Evolutionary conservation across 1,140 invertebrate genomes (phyloP).

Genomic region (Teleogryllus occipitalis): DNA sequence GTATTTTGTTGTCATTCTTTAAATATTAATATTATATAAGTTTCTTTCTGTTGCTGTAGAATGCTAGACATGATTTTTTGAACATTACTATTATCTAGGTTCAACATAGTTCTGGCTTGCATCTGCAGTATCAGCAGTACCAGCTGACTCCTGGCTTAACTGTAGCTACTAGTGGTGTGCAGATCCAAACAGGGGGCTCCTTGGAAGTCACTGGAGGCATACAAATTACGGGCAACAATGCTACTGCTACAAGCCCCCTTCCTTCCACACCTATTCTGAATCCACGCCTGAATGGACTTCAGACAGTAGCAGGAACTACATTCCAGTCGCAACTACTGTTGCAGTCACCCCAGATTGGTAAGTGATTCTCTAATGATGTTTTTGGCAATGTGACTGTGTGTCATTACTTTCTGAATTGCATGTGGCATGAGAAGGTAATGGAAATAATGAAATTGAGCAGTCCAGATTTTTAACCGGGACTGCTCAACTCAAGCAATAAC

Average conservation of each 20-base stretch:
- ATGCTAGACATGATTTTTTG: neutral
- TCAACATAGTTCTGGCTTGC: constrained; percentile 21
- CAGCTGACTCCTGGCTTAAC: constrained; percentile 22
- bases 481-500: no score
- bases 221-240: constrained; percentile 14
- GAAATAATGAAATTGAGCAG: no score
- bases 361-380: constrained; percentile 21
- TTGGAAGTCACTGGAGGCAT: constrained; percentile 22
- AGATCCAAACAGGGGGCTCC: constrained; percentile 25
- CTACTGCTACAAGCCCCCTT: constrained; percentile 7
- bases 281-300: constrained; percentile 10
- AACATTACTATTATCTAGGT: constrained; percentile 5
- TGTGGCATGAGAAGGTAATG: no score
- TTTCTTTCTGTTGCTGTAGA: no score
- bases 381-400: neutral
- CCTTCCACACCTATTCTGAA: constrained; percentile 19
- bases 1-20: no score
- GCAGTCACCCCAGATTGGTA: constrained; percentile 35
- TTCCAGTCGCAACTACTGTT: constrained; percentile 34
- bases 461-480: no score
- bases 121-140: constrained; percentile 27
- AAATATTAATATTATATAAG: no score
- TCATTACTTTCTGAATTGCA: no score
- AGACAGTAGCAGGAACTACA: constrained; percentile 24
- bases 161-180: constrained; percentile 27